phyloP scores from a whole-genome alignment of 2,113 vertebrate genomes.

The Tachuris rubrigastra region DNA sequence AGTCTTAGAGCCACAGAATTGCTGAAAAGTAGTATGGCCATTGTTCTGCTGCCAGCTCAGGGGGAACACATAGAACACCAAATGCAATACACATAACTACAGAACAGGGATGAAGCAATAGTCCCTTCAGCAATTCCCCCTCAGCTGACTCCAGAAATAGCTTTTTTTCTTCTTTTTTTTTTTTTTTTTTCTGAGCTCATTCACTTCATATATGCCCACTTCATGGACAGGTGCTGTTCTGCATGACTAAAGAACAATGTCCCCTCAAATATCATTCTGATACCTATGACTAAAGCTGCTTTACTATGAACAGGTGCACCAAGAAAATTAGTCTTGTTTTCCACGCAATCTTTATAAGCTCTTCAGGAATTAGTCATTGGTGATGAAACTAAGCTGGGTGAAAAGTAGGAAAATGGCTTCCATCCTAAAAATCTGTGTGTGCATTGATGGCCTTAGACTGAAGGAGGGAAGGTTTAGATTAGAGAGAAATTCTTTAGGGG shows the following conservation, averaged over 20 bases:
- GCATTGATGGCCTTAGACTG: not conserved
- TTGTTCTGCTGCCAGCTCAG: not conserved
- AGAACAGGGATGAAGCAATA: not conserved
- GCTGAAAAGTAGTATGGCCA: not conserved
- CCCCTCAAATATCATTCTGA: not conserved
- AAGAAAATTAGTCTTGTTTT: not conserved
- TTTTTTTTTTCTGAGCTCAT: not conserved
- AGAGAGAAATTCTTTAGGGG: not conserved
- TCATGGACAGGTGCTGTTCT: not conserved
- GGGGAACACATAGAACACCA: accelerated
- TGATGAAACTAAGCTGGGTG: not conserved
- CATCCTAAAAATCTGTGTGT: not conserved
- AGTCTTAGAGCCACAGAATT: not conserved
- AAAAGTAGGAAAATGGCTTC: not conserved
- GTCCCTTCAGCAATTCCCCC: not conserved
- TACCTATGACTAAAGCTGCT: not conserved
- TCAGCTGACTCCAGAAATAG: not conserved
- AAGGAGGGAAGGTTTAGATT: not conserved
- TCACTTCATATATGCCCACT: not conserved
- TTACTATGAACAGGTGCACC: not conserved
- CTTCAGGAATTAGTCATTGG: not conserved
- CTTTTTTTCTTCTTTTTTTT: not conserved
- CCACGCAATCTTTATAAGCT: not conserved
- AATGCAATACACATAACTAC: not conserved
- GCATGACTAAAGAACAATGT: not conserved